Percentiles rank a stretch among this genome's conserved stretches.
Evolutionary conservation across 2,888 invertebrate genomes (phyloP).

Genomic region (Drosophila greeni): DNA sequence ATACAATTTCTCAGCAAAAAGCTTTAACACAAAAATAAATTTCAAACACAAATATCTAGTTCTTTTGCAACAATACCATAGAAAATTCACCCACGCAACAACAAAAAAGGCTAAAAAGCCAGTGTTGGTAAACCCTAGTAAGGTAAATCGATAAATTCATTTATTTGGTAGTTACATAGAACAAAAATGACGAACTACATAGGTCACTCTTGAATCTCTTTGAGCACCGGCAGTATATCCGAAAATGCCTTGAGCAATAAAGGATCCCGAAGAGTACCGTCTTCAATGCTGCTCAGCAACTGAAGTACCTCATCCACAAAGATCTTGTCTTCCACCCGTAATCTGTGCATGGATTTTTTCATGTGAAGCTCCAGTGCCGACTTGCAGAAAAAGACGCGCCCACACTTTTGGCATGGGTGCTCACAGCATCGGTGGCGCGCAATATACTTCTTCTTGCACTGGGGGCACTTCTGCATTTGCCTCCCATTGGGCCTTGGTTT

Average conservation of each 20-base stretch:
- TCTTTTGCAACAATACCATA: background rate
- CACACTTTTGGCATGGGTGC: background rate
- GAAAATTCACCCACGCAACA: background rate
- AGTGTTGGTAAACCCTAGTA: background rate
- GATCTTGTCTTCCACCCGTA: background rate
- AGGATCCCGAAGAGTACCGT: constrained; percentile 13
- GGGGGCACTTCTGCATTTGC: background rate
- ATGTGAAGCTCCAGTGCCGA: background rate
- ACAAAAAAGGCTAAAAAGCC: no score
- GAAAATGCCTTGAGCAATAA: constrained; percentile 24
- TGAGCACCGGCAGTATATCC: constrained; percentile 21
- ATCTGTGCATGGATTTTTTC: background rate
- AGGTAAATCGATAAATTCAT: background rate
- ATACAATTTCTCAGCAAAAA: background rate
- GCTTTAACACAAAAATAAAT: background rate
- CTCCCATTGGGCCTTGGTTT: background rate
- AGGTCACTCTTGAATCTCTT: constrained; percentile 9
- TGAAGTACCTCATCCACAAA: constrained; percentile 4
- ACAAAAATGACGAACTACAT: background rate
- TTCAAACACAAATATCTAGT: background rate
- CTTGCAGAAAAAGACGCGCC: background rate
- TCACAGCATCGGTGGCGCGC: background rate
- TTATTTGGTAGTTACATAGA: background rate
- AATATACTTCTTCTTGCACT: constrained; percentile 9
- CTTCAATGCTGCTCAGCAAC: constrained; percentile 35